Evolutionary conservation across 2,888 invertebrate species (phyloP).

Genomic region (Lamellibrachia satsuma): DNA sequence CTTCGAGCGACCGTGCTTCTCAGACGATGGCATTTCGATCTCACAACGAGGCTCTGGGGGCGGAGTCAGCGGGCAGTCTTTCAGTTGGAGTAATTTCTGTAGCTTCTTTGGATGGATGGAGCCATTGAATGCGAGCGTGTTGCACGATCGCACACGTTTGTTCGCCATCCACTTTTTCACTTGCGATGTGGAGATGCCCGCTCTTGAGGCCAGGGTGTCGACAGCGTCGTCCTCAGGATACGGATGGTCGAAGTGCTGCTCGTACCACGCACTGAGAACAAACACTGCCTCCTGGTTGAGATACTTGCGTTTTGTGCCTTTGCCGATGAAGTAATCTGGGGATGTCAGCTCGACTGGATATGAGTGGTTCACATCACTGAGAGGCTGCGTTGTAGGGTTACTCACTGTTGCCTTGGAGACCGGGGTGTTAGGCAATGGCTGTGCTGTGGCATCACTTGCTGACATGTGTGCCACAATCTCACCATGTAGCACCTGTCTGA

Average conservation of each 20-base stretch:
- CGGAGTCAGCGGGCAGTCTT: slow-evolving; percentile 22
- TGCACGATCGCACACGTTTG: slow-evolving; percentile 56
- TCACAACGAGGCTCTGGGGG: slow-evolving; percentile 17
- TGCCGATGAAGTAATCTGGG: background rate
- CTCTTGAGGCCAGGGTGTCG: slow-evolving; percentile 43
- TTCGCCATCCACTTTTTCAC: slow-evolving; percentile 62
- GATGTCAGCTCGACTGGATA: background rate
- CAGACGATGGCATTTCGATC: background rate
- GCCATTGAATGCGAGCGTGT: slow-evolving; percentile 58
- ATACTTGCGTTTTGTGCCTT: slow-evolving; percentile 29
- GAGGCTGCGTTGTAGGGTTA: background rate
- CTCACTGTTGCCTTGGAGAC: background rate
- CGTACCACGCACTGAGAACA: slow-evolving; percentile 48
- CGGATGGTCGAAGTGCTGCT: slow-evolving; percentile 53
- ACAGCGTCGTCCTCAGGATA: slow-evolving; percentile 56
- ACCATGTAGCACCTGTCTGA: background rate
- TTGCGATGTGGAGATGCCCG: slow-evolving; percentile 49
- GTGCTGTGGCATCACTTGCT: background rate
- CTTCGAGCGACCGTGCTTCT: slow-evolving; percentile 27
- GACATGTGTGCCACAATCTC: background rate
- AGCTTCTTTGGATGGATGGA: slow-evolving; percentile 59
- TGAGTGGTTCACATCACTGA: background rate
- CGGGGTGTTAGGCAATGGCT: background rate
- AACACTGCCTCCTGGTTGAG: slow-evolving; percentile 30
- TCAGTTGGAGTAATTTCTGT: slow-evolving; percentile 42